Evolutionary conservation across 2,888 invertebrate species (phyloP).

Genomic region (Tetragonisca angustula): DNA sequence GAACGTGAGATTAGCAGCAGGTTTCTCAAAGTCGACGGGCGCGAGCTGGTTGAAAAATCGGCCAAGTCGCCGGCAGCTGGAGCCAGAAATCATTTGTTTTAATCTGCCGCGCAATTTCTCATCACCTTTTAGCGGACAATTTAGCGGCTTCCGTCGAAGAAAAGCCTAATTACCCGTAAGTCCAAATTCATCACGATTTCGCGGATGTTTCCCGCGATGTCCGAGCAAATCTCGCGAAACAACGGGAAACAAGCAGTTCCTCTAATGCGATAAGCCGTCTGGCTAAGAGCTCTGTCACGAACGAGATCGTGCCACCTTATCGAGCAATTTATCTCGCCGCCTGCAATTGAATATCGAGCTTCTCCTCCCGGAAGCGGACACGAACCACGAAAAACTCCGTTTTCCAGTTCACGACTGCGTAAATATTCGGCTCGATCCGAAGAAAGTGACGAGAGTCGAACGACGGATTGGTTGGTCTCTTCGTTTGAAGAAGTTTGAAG

Average conservation of each 20-base stretch:
- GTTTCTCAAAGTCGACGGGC: background rate
- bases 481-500: too few relatives aligned
- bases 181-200: background rate
- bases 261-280: too few relatives aligned
- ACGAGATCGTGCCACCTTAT: slow-evolving; percentile 36
- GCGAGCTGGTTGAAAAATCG: background rate
- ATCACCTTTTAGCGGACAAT: background rate
- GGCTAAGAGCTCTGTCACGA: slow-evolving; percentile 15
- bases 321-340: slow-evolving; percentile 30
- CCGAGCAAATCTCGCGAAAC: background rate
- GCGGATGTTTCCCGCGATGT: background rate
- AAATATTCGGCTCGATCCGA: background rate
- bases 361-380: background rate
- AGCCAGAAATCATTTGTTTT: background rate
- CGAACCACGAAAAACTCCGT: background rate
- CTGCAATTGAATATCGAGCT: slow-evolving; percentile 27
- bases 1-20: too few relatives aligned
- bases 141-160: background rate
- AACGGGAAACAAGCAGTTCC: slow-evolving; percentile 19
- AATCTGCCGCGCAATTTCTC: background rate
- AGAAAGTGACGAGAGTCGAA: too few relatives aligned
- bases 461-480: too few relatives aligned
- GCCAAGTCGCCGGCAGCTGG: background rate
- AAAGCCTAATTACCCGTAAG: background rate
- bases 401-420: background rate